These are phyloP conservation scores for Tinamus guttatus DNA, from an alignment of 2,113 vertebrate genomes.

Conservation along the genomic window DNA sequence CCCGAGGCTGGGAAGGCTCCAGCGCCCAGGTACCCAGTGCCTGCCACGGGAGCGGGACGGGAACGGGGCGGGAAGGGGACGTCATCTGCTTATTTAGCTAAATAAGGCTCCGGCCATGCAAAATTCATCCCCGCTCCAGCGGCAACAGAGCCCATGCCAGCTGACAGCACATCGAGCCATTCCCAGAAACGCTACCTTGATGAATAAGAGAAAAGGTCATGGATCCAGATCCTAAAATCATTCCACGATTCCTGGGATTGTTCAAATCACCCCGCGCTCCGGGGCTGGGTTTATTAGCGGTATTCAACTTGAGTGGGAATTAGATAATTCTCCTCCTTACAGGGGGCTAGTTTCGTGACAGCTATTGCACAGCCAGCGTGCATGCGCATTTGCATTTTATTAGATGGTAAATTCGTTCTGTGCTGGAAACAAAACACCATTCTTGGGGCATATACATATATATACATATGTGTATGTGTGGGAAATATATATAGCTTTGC, in stretches of 20 bases:
- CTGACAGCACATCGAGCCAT: too few species aligned
- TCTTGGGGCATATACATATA: background rate
- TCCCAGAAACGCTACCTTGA: background rate
- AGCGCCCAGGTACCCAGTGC: constrained; percentile 44
- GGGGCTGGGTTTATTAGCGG: background rate
- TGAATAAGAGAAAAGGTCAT: background rate
- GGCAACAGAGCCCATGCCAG: background rate
- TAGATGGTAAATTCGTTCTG: background rate
- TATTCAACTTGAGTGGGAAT: background rate
- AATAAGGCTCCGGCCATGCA: background rate
- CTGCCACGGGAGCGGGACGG: background rate
- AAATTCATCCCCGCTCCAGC: background rate
- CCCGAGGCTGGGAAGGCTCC: background rate
- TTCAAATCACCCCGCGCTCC: background rate
- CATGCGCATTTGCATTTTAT: background rate
- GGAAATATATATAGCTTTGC: background rate
- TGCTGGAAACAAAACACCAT: background rate
- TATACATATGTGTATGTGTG: background rate
- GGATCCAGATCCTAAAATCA: background rate
- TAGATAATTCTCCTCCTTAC: background rate
- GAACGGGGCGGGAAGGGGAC: background rate
- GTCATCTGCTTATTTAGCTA: background rate
- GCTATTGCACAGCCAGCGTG: background rate
- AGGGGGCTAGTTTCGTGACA: background rate
- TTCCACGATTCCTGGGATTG: background rate